A percentile compares a stretch with the other conserved stretches of the same genome.
Conservation (phyloP, 2,113 vertebrate genomes). For the Kobus ellipsiprymnus region DNA sequence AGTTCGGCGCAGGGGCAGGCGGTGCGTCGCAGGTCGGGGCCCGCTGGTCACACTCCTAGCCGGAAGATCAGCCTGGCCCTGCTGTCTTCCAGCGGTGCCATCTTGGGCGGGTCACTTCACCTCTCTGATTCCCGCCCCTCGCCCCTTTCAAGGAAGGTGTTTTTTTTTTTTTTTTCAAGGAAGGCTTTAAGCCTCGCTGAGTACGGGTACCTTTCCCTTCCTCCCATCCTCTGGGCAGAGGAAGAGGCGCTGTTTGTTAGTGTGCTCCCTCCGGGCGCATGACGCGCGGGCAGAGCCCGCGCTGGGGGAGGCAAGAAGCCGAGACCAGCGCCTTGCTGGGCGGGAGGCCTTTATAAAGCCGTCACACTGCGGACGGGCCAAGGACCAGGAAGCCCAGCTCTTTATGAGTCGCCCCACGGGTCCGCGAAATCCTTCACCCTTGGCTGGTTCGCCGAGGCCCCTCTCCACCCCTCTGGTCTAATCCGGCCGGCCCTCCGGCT, state of each 20-base stretch:
- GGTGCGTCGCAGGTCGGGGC: background rate
- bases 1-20: background rate
- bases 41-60: background rate
- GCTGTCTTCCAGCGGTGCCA: background rate
- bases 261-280: background rate
- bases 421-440: slow-evolving; percentile 62
- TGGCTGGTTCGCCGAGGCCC: slow-evolving; percentile 62
- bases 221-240: background rate
- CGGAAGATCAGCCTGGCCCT: background rate
- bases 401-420: slow-evolving; percentile 56
- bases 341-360: slow-evolving; percentile 14
- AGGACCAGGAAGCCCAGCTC: slow-evolving; percentile 28
- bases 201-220: background rate
- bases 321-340: background rate
- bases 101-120: background rate
- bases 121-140: background rate
- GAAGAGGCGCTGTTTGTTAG: background rate
- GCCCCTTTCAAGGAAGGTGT: background rate
- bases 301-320: background rate
- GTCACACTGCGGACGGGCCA: background rate
- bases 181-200: background rate
- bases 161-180: too few relatives aligned
- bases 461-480: slow-evolving; percentile 39
- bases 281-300: background rate
- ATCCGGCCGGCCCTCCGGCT: slow-evolving; percentile 45